Conservation (phyloP, 2,888 invertebrate species). For the Mythimna albipuncta region DNA sequence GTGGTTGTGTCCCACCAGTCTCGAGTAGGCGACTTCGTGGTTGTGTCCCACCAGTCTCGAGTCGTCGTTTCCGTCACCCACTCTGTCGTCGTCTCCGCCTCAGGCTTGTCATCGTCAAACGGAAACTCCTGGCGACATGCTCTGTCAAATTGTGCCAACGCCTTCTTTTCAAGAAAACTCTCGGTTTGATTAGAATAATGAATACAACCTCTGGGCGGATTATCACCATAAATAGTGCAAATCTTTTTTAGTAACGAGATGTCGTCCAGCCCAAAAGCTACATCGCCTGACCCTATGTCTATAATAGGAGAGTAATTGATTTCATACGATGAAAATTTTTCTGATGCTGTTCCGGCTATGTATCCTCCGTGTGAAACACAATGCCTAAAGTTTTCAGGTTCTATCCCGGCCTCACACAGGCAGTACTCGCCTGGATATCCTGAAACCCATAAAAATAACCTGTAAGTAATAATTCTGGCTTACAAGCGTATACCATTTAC, state of each 20-base stretch:
- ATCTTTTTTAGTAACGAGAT: slow-evolving; percentile 74
- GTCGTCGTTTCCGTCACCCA: background rate
- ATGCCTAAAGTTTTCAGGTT: slow-evolving; percentile 31
- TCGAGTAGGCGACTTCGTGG: no score
- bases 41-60: no score
- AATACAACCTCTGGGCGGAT: slow-evolving; percentile 71
- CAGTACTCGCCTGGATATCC: slow-evolving; percentile 33
- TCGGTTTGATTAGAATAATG: slow-evolving; percentile 44
- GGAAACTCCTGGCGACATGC: slow-evolving; percentile 27
- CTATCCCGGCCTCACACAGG: slow-evolving; percentile 12
- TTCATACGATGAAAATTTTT: background rate
- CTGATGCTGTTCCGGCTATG: background rate
- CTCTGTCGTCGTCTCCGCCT: no score
- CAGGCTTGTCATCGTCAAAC: background rate
- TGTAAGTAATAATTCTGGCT: background rate
- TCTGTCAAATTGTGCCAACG: slow-evolving; percentile 49
- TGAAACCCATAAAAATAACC: slow-evolving; percentile 2
- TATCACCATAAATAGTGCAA: slow-evolving; percentile 70
- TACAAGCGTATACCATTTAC: background rate
- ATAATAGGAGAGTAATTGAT: slow-evolving; percentile 40
- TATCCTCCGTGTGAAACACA: slow-evolving; percentile 26
- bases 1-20: no score
- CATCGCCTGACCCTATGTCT: slow-evolving; percentile 19
- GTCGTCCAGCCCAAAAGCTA: slow-evolving; percentile 70
- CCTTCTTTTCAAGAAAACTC: slow-evolving; percentile 18